Evolutionary conservation across 2,113 vertebrate species (phyloP).

Genomic region (Caloenas nicobarica): DNA sequence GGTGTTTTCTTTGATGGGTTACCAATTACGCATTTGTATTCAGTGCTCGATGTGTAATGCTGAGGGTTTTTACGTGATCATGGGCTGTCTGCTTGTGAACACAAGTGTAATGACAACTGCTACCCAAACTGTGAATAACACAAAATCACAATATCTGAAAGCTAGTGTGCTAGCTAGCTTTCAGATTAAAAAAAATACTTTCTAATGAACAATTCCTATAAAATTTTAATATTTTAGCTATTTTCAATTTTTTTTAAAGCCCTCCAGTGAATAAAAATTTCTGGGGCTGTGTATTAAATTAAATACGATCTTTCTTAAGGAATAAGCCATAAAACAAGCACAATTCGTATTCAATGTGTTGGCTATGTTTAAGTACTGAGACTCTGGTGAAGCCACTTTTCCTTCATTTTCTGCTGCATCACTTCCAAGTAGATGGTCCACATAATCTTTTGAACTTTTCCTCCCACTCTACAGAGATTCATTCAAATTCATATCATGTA

Average conservation of each 20-base stretch:
- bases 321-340: neutral
- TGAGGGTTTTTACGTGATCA: neutral
- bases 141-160: neutral
- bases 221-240: neutral
- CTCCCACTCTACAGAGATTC: neutral
- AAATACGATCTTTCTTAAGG: neutral
- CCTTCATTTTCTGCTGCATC: neutral
- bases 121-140: neutral
- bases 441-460: neutral
- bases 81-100: neutral
- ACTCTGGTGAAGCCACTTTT: neutral
- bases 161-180: neutral
- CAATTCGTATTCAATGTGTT: neutral
- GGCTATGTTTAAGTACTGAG: neutral
- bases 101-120: fast-evolving
- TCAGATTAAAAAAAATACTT: neutral
- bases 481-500: neutral
- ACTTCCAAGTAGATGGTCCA: neutral
- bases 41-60: neutral
- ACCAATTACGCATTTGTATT: fast-evolving
- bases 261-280: neutral
- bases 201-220: neutral
- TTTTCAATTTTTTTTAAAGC: neutral
- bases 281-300: neutral
- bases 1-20: neutral